Evolutionary conservation across 1,140 invertebrate genomes (phyloP).

Genomic region (Ectropis grisescens): DNA sequence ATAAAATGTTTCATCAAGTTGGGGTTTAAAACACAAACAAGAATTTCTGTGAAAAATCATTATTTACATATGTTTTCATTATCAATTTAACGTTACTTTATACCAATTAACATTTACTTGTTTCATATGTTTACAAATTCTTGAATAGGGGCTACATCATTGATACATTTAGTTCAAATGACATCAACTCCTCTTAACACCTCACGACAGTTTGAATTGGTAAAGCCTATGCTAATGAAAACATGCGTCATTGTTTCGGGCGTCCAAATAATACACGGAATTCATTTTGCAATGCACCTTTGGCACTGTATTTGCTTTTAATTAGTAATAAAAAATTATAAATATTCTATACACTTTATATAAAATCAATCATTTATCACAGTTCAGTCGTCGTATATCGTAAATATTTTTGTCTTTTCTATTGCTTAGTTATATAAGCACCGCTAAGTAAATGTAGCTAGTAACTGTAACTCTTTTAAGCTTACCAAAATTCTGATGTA

Average conservation of each 20-base stretch:
- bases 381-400: conserved; percentile 40
- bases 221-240: conserved; percentile 26
- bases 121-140: no score
- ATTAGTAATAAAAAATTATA: conserved; percentile 42
- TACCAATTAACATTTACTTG: no score
- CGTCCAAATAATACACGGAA: no score
- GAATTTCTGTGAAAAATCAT: no score
- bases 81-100: no score
- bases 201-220: conserved; percentile 13
- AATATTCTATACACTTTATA: conserved; percentile 35
- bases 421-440: conserved; percentile 28
- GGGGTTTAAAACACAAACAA: no score
- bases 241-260: no score
- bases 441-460: conserved; percentile 22
- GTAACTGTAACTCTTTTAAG: no score
- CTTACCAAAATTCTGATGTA: no score
- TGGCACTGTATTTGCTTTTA: conserved; percentile 62
- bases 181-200: conserved; percentile 30
- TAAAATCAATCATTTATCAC: conserved; percentile 49
- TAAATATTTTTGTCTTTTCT: conserved; percentile 44
- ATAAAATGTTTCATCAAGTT: no score
- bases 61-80: no score
- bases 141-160: no score
- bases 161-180: conserved; percentile 39
- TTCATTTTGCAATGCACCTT: conserved; percentile 55